These are phyloP conservation scores for Apaloderma vittatum DNA, from an alignment of 2,113 vertebrate genomes.

Conservation along the genomic window DNA sequence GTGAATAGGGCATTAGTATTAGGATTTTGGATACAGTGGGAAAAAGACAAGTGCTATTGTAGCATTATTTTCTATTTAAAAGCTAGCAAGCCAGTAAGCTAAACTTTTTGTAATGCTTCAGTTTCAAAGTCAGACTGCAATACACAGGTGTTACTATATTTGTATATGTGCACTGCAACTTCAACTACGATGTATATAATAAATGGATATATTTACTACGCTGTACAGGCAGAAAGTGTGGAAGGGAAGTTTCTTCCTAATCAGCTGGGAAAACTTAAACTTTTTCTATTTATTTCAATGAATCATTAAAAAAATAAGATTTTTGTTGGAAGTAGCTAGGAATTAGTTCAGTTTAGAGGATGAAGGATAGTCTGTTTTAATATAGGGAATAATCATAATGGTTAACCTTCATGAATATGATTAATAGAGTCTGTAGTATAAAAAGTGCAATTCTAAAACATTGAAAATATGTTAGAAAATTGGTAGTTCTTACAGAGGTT, in stretches of 20 bases:
- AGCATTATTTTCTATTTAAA: slow-evolving; percentile 31
- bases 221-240: not conserved
- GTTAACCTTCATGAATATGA: not conserved
- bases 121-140: not conserved
- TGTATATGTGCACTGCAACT: not conserved
- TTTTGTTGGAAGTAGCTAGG: not conserved
- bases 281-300: not conserved
- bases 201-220: not conserved
- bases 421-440: not conserved
- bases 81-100: not conserved
- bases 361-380: not conserved
- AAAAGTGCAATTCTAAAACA: not conserved
- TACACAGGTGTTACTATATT: not conserved
- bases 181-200: not conserved
- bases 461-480: not conserved
- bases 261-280: not conserved
- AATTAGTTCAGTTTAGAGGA: not conserved
- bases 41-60: slow-evolving; percentile 45
- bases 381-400: not conserved
- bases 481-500: not conserved
- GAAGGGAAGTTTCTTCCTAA: not conserved
- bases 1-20: slow-evolving; percentile 50
- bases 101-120: not conserved
- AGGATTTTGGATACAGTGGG: slow-evolving; percentile 20
- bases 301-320: not conserved